A percentile compares a stretch with the other conserved stretches of the same genome.
phyloP scores from a whole-genome alignment of 1,140 invertebrate species.

The Nymphalis io region DNA sequence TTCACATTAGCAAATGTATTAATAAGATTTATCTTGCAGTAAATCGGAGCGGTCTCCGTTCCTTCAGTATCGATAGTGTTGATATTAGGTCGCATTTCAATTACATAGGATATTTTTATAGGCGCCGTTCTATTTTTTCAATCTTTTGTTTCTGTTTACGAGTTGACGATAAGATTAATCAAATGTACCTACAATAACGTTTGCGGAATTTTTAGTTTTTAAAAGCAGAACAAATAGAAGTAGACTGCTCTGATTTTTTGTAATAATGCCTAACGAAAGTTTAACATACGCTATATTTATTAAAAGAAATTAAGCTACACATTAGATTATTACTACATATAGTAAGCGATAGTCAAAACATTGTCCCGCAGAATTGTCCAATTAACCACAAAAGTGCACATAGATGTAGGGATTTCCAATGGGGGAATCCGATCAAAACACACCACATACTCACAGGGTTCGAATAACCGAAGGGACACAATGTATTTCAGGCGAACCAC shows the following conservation, averaged over 20 bases:
- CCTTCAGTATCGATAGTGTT: neutral
- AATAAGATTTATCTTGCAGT: conserved; percentile 1
- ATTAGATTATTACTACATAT: neutral
- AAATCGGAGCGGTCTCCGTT: neutral
- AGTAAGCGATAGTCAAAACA: neutral
- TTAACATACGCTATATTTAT: neutral
- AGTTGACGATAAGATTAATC: neutral
- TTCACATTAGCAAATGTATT: neutral
- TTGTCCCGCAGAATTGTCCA: conserved; percentile 55
- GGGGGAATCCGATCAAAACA: conserved; percentile 64
- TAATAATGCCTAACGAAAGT: neutral
- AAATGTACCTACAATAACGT: neutral
- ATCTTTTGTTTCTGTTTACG: neutral
- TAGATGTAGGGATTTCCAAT: conserved; percentile 65
- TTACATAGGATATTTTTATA: neutral
- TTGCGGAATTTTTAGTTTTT: no score
- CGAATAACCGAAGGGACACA: conserved; percentile 55
- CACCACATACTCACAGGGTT: conserved; percentile 64
- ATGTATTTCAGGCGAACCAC: conserved; percentile 24
- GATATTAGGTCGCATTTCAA: conserved; percentile 9
- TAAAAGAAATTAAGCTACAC: neutral
- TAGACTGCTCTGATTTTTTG: neutral
- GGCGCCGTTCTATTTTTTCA: conserved; percentile 2
- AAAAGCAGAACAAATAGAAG: no score
- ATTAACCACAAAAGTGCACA: conserved; percentile 61